Percentiles rank a stretch among this genome's conserved stretches.
phyloP scores from a whole-genome alignment of 2,888 invertebrate genomes.

The Aphidoletes aphidimyza region DNA sequence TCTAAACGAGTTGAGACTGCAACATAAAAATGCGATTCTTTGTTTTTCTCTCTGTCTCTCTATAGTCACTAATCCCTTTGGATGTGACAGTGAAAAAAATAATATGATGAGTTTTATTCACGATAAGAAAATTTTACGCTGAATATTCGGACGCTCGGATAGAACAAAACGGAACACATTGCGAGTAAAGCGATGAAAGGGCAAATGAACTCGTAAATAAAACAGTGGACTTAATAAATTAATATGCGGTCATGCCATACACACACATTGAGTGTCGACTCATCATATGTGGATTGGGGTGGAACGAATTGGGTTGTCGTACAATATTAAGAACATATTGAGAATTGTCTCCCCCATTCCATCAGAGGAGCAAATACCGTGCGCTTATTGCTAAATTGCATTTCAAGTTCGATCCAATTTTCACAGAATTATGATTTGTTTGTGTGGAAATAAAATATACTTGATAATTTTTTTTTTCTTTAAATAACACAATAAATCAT shows the following conservation, averaged over 20 bases:
- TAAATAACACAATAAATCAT: neutral
- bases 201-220: neutral
- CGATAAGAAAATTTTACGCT: neutral
- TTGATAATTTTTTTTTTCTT: neutral
- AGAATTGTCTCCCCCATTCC: too few relatives aligned
- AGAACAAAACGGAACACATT: neutral
- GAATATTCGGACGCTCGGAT: neutral
- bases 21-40: too few relatives aligned
- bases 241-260: neutral
- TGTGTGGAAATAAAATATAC: neutral
- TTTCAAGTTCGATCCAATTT: too few relatives aligned
- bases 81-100: neutral
- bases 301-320: too few relatives aligned
- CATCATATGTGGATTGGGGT: neutral
- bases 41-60: too few relatives aligned
- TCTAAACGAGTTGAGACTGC: neutral
- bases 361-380: too few relatives aligned
- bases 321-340: too few relatives aligned
- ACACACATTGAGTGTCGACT: neutral
- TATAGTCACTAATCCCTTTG: slow-evolving; percentile 16
- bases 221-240: slow-evolving; percentile 26
- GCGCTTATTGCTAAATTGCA: too few relatives aligned
- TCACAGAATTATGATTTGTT: neutral
- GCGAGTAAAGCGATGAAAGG: neutral
- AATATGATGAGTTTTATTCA: neutral